phyloP scores from a whole-genome alignment of 2,113 vertebrate genomes.

The Gymnobelideus leadbeateri region DNA sequence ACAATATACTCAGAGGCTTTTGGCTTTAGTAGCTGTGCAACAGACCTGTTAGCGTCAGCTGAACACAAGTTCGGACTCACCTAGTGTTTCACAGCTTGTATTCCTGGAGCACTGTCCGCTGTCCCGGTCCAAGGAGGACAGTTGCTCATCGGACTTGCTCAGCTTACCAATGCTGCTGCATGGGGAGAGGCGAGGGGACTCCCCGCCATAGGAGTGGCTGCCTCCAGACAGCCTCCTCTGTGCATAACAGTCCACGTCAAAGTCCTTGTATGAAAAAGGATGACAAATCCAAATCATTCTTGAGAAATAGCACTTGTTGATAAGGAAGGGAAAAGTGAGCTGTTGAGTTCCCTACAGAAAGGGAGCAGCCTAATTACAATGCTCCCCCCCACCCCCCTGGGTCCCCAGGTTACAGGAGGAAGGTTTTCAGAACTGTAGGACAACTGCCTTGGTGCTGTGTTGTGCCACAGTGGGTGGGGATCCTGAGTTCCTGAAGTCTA shows the following conservation, averaged over 20 bases:
- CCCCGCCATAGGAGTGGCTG: conserved; percentile 95
- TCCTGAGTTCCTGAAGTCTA: neutral
- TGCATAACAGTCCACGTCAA: conserved; percentile 93
- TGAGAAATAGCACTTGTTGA: neutral
- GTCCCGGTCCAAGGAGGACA: conserved; percentile 96
- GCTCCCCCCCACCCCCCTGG: neutral
- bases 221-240: conserved; percentile 96
- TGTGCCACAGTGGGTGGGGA: neutral
- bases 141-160: conserved; percentile 97
- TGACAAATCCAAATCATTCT: conserved; percentile 19
- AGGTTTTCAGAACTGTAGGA: neutral
- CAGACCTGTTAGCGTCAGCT: neutral
- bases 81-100: conserved; percentile 99
- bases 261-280: conserved; percentile 85
- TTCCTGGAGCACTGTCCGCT: conserved; percentile 98
- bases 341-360: no score
- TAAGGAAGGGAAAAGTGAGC: neutral
- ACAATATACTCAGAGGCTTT: neutral
- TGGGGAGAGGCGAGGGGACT: conserved; percentile 95
- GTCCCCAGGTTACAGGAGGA: neutral
- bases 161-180: conserved; percentile 98
- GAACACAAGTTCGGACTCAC: conserved; percentile 79
- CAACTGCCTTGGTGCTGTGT: neutral
- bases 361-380: neutral
- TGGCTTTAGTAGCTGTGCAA: neutral